Percentiles rank a stretch among this genome's conserved stretches.
These are phyloP conservation scores for Serrognathus titanus DNA, from an alignment of 2,888 invertebrate genomes.

Conservation along the genomic window DNA sequence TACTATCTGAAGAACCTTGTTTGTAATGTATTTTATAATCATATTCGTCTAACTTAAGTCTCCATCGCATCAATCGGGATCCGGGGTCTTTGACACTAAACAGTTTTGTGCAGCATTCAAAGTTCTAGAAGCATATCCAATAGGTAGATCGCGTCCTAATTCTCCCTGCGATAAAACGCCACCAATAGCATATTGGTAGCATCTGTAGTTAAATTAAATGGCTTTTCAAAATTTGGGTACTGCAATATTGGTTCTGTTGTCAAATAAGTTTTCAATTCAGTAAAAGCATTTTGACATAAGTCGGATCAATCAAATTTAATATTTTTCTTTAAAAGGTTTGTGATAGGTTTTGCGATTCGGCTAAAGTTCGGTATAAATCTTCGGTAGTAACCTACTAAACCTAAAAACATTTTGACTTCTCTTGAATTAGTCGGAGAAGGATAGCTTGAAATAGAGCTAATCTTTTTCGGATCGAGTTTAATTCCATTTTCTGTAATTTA, in stretches of 20 bases:
- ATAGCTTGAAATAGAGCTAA: conserved; percentile 12
- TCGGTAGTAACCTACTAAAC: conserved; percentile 40
- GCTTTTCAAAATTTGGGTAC: too few species aligned
- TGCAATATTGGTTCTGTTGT: too few species aligned
- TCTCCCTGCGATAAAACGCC: too few species aligned
- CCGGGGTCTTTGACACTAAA: conserved; percentile 35
- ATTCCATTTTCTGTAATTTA: conserved; percentile 29
- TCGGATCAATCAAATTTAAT: too few species aligned
- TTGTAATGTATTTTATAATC: conserved; percentile 36
- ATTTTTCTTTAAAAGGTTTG: conserved; percentile 3
- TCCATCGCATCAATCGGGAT: conserved; percentile 33
- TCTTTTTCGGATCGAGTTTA: conserved; percentile 28
- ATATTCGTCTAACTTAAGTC: conserved; percentile 35
- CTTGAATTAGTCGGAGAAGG: conserved; percentile 11
- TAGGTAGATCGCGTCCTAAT: too few species aligned
- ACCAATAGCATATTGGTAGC: too few species aligned
- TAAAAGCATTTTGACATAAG: too few species aligned
- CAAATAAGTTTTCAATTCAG: too few species aligned
- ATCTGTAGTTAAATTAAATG: too few species aligned
- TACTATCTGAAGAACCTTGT: conserved; percentile 31
- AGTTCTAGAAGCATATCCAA: too few species aligned
- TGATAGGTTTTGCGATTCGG: conserved; percentile 32
- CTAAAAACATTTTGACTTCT: conserved; percentile 32
- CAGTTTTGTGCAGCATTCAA: conserved; percentile 18
- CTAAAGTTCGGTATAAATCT: conserved; percentile 40